These are phyloP conservation scores for Tinea pellionella DNA, from an alignment of 2,888 invertebrate species.

Conservation along the genomic window DNA sequence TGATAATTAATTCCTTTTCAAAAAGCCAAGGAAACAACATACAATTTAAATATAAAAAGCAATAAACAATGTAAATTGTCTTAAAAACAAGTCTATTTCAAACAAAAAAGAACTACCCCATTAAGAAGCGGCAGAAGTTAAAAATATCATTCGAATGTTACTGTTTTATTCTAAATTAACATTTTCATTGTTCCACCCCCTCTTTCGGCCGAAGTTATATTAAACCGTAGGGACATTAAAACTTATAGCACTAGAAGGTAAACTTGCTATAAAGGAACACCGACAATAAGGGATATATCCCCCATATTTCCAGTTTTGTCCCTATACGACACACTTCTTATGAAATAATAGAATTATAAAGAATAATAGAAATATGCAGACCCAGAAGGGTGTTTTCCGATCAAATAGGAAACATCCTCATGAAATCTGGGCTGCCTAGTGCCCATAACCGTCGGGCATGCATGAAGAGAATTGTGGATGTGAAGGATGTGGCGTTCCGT, in stretches of 20 bases:
- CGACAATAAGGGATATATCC: slow-evolving; percentile 31
- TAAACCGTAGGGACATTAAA: slow-evolving; percentile 58
- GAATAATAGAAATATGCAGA: too few species aligned
- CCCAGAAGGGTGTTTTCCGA: too few species aligned
- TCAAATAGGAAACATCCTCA: too few species aligned
- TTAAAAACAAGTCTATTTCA: slow-evolving; percentile 17
- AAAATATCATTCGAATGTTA: slow-evolving; percentile 31
- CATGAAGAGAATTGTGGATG: too few species aligned
- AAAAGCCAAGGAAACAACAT: not conserved
- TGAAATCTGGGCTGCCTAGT: too few species aligned
- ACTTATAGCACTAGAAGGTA: slow-evolving; percentile 62
- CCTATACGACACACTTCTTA: slow-evolving; percentile 18
- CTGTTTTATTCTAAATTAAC: slow-evolving; percentile 36
- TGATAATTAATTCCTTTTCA: not conserved
- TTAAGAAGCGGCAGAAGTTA: slow-evolving; percentile 34
- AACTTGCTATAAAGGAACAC: slow-evolving; percentile 44
- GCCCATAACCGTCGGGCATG: too few species aligned
- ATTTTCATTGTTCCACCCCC: slow-evolving; percentile 59
- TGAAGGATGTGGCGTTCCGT: too few species aligned
- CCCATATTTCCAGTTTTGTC: slow-evolving; percentile 22
- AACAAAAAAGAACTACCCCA: slow-evolving; percentile 22
- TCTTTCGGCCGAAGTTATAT: slow-evolving; percentile 40
- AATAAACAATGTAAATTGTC: slow-evolving; percentile 22
- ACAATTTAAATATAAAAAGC: slow-evolving; percentile 12
- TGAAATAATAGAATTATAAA: too few species aligned